phyloP scores from a whole-genome alignment of 2,113 vertebrate species.

The Festucalex cinctus region DNA sequence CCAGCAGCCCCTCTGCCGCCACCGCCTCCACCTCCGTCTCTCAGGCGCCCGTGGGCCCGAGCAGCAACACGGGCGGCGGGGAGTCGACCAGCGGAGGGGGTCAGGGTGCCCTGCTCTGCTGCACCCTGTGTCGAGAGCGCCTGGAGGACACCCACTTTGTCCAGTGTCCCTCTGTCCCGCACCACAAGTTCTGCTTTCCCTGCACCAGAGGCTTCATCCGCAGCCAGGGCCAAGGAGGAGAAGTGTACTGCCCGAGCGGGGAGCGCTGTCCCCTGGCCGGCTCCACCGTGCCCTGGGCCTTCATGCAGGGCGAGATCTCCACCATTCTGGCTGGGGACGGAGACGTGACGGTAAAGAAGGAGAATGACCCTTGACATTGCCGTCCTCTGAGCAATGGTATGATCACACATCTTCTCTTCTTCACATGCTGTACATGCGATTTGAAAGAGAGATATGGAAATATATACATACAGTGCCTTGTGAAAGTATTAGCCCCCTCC shows the following conservation, averaged over 20 bases:
- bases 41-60: conserved; percentile 58
- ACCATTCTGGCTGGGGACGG: conserved; percentile 82
- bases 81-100: conserved; percentile 49
- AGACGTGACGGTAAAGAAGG: conserved; percentile 87
- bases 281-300: conserved; percentile 87
- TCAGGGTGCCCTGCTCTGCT: conserved; percentile 77
- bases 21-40: conserved; percentile 67
- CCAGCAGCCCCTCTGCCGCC: conserved; percentile 75
- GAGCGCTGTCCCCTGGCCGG: conserved; percentile 86
- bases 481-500: no score
- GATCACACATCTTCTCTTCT: not conserved
- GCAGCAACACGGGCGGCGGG: conserved; percentile 41
- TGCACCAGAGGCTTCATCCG: conserved; percentile 86
- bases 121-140: conserved; percentile 83
- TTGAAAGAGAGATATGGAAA: no score
- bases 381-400: conserved; percentile 51
- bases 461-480: no score
- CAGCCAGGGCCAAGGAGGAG: conserved; percentile 78
- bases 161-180: conserved; percentile 84
- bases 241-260: conserved; percentile 89
- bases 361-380: conserved; percentile 69
- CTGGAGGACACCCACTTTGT: conserved; percentile 85
- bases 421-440: not conserved
- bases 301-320: conserved; percentile 90
- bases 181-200: conserved; percentile 90